Percentiles rank a stretch among this genome's conserved stretches.
These are phyloP conservation scores for Mayetiola destructor DNA, from an alignment of 2,888 invertebrate genomes.

Conservation along the genomic window DNA sequence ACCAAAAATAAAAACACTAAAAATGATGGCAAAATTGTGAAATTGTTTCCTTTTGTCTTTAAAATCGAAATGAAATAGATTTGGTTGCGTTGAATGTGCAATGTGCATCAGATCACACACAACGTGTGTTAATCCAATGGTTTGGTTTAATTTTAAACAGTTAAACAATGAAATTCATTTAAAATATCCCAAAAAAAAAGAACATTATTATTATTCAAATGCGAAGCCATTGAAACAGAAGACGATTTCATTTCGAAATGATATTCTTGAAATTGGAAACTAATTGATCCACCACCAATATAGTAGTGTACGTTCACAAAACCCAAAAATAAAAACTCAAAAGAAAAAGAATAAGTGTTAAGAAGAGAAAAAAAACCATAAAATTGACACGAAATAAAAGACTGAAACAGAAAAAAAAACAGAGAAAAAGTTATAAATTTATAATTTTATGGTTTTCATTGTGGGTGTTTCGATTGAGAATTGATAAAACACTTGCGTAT, in stretches of 20 bases:
- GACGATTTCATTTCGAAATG: neutral
- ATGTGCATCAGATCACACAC: no score
- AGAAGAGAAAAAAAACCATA: neutral
- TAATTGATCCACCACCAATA: conserved; percentile 10
- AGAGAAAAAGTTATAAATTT: neutral
- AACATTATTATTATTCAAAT: no score
- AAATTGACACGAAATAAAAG: neutral
- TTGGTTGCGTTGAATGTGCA: no score
- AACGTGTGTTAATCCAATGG: no score
- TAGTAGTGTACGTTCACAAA: neutral
- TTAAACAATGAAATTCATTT: no score
- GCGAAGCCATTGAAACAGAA: conserved; percentile 7
- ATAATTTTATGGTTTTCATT: conserved; percentile 1
- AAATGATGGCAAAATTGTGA: no score
- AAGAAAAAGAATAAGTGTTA: neutral
- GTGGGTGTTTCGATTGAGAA: conserved; percentile 3
- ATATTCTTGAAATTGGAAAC: neutral
- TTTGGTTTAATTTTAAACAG: no score
- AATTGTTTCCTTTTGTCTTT: no score
- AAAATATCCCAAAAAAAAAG: no score
- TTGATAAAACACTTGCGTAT: no score
- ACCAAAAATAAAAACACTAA: no score
- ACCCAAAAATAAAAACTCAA: neutral
- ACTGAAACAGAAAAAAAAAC: neutral
- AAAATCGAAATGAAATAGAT: no score